Conservation (phyloP, 2,113 vertebrate species). For the Melanocharis versteri region DNA sequence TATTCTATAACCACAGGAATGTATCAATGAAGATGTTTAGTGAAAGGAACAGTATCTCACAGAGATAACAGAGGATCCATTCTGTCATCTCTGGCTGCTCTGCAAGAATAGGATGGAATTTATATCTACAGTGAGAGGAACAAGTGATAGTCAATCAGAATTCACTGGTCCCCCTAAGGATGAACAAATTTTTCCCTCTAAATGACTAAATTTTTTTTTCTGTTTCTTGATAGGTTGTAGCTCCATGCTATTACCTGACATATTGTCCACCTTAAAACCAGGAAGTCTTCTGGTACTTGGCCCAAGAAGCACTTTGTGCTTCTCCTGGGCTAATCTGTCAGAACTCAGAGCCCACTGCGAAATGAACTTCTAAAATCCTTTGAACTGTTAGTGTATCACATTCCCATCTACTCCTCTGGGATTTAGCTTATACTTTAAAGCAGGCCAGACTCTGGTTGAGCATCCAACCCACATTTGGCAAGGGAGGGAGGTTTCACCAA, state of each 20-base stretch:
- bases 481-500: neutral
- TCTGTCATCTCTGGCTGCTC: neutral
- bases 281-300: neutral
- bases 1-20: neutral
- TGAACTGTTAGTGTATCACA: neutral
- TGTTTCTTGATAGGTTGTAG: neutral
- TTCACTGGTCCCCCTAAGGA: neutral
- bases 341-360: neutral
- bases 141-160: neutral
- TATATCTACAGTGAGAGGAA: neutral
- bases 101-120: neutral
- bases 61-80: neutral
- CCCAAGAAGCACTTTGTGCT: neutral
- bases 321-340: neutral
- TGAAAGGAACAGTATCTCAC: neutral
- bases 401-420: neutral
- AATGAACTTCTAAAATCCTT: neutral
- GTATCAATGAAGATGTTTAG: neutral
- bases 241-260: neutral
- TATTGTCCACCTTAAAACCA: neutral
- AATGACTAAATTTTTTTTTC: neutral
- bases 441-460: neutral
- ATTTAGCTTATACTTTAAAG: neutral
- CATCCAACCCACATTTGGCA: neutral
- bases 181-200: neutral